phyloP scores from a whole-genome alignment of 2,113 vertebrate genomes.

The Camelus dromedarius region DNA sequence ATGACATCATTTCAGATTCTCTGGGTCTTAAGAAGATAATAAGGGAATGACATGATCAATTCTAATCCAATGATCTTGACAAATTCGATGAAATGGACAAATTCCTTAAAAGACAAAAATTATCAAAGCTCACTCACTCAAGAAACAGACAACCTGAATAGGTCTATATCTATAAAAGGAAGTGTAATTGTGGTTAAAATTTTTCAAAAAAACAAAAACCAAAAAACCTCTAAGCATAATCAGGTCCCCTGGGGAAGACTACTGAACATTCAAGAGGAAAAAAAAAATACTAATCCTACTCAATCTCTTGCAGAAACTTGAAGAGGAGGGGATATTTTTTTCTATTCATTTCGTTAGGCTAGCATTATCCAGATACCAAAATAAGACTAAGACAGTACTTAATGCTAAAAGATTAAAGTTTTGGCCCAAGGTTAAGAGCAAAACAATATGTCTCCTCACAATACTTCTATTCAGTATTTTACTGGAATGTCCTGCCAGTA shows the following conservation, averaged over 20 bases:
- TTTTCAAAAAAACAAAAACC: no score
- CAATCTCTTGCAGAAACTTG: neutral
- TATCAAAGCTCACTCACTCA: neutral
- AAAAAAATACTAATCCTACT: neutral
- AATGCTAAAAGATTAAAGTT: neutral
- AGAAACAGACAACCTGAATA: neutral
- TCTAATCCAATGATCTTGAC: neutral
- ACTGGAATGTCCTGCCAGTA: neutral
- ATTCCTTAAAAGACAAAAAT: neutral
- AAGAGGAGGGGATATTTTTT: neutral
- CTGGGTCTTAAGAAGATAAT: neutral
- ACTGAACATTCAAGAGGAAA: neutral
- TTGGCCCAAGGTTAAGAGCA: neutral
- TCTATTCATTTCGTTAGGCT: neutral
- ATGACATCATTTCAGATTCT: neutral
- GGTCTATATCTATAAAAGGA: neutral
- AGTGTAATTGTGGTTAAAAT: neutral
- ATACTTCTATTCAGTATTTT: neutral
- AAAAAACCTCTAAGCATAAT: neutral
- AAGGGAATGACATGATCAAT: neutral
- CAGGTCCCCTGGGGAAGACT: neutral
- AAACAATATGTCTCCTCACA: neutral
- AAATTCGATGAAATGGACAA: neutral
- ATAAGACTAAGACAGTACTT: neutral
- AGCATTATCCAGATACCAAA: neutral